Percentiles rank a stretch among this genome's conserved stretches.
phyloP scores from a whole-genome alignment of 2,888 invertebrate species.

The Pterostichus niger region DNA sequence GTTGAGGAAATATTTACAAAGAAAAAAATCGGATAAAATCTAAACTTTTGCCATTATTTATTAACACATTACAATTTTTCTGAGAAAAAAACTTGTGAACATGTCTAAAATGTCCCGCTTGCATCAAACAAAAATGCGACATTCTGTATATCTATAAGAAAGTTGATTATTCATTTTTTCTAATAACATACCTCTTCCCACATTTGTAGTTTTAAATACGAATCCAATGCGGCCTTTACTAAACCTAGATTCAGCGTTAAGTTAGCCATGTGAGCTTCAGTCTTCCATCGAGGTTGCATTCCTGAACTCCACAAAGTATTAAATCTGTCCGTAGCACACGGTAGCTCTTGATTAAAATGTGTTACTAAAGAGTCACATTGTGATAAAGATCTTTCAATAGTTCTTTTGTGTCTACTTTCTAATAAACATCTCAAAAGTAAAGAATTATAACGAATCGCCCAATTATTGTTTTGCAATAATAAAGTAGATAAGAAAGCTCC shows the following conservation, averaged over 20 bases:
- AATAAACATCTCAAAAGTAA: conserved; percentile 87
- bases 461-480: conserved; percentile 84
- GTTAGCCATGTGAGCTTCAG: conserved; percentile 88
- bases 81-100: no score
- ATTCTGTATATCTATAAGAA: neutral
- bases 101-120: no score
- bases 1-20: no score
- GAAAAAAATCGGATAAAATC: no score
- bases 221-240: conserved; percentile 90
- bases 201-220: conserved; percentile 86
- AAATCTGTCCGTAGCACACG: conserved; percentile 77
- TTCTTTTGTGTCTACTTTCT: conserved; percentile 88
- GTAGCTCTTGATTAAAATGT: conserved; percentile 76
- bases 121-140: no score
- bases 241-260: conserved; percentile 89
- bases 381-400: conserved; percentile 92
- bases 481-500: conserved; percentile 80
- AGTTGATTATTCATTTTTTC: neutral
- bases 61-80: no score
- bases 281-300: conserved; percentile 87
- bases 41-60: no score
- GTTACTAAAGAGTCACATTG: conserved; percentile 91
- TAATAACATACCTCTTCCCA: conserved; percentile 88
- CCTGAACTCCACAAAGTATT: conserved; percentile 85
- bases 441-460: conserved; percentile 88